Evolutionary conservation across 1,140 invertebrate species (phyloP).

Genomic region (Parapsyche elsis): DNA sequence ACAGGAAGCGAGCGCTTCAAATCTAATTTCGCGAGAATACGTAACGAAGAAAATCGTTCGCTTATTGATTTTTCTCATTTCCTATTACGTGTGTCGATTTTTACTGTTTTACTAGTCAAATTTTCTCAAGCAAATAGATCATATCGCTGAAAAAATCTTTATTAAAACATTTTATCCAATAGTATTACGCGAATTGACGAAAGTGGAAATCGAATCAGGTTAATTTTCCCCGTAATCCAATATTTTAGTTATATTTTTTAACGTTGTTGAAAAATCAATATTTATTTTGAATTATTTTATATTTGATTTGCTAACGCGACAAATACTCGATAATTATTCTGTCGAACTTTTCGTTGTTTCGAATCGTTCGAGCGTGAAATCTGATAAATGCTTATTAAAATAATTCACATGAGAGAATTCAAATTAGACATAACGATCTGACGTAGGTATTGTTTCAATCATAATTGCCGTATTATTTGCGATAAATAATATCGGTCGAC

Average conservation of each 20-base stretch:
- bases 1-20: conserved; percentile 34
- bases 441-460: neutral
- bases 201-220: too few species aligned
- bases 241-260: too few species aligned
- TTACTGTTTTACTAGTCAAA: neutral
- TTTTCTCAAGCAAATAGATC: too few species aligned
- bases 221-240: too few species aligned
- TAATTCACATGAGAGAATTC: neutral
- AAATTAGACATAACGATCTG: neutral
- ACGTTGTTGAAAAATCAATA: too few species aligned
- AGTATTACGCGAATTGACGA: too few species aligned
- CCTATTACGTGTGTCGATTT: conserved; percentile 34
- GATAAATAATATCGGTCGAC: conserved; percentile 5
- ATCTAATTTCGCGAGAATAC: conserved; percentile 40
- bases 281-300: neutral
- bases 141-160: too few species aligned
- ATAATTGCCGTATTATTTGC: neutral
- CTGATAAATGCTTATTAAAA: conserved; percentile 20
- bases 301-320: neutral
- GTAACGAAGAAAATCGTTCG: conserved; percentile 34
- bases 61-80: conserved; percentile 37
- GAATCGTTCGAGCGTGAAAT: neutral
- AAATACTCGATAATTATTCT: neutral
- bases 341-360: neutral
- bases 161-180: too few species aligned